Conservation (phyloP, 2,888 invertebrate species). For the Orthosia incerta region DNA sequence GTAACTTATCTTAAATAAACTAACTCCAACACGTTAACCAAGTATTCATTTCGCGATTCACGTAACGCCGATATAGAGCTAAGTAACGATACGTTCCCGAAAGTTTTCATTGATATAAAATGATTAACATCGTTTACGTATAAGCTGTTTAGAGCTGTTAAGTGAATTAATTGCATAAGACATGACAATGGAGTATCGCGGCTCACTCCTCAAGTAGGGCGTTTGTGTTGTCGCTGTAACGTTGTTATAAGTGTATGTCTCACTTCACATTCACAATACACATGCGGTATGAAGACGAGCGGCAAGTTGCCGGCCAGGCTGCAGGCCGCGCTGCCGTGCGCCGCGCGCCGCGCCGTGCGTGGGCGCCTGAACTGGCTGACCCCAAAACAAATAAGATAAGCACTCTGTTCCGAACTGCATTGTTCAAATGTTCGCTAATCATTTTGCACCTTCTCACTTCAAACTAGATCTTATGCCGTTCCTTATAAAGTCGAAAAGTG, state of each 20-base stretch:
- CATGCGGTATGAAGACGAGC: conserved; percentile 14
- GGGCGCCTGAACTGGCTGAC: conserved; percentile 69
- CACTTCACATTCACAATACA: not conserved
- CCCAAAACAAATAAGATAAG: conserved; percentile 77
- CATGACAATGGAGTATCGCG: conserved; percentile 16
- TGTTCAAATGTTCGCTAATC: conserved; percentile 46
- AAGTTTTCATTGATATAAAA: not conserved
- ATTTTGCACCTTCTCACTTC: conserved; percentile 19
- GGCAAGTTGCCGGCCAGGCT: not conserved
- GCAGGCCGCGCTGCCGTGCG: conserved; percentile 8
- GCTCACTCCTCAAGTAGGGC: not conserved
- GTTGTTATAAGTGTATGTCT: conserved; percentile 5
- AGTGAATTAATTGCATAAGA: conserved; percentile 7
- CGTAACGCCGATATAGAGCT: too few relatives aligned
- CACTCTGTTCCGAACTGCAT: conserved; percentile 66
- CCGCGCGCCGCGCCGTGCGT: not conserved
- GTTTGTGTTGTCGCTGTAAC: conserved; percentile 20
- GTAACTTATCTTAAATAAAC: too few relatives aligned
- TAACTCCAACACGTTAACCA: too few relatives aligned
- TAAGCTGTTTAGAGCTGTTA: not conserved
- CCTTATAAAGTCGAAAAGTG: conserved; percentile 26
- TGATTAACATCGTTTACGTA: conserved; percentile 1
- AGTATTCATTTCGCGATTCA: too few relatives aligned
- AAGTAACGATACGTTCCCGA: too few relatives aligned
- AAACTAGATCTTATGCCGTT: conserved; percentile 39